Conservation (phyloP, 2,113 vertebrate genomes). For the Amblyornis subalaris region DNA sequence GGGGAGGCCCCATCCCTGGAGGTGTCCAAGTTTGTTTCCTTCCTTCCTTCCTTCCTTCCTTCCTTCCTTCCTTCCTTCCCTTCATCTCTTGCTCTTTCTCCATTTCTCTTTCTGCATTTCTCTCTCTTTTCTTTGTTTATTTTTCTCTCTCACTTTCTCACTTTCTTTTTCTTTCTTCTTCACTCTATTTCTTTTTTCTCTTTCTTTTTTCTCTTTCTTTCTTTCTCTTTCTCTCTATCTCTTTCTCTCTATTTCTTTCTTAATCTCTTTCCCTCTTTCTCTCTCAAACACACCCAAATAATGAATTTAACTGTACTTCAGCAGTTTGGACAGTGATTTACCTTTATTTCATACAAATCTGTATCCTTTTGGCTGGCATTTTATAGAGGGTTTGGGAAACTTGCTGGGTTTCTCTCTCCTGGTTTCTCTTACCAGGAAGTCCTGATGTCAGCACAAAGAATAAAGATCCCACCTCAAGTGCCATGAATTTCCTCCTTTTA, state of each 20-base stretch:
- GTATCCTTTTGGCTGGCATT: neutral
- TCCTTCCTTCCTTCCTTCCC: too few species aligned
- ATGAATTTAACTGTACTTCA: neutral
- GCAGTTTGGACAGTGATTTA: neutral
- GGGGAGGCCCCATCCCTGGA: neutral
- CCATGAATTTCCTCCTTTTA: neutral
- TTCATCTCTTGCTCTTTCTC: too few species aligned
- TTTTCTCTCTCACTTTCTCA: neutral
- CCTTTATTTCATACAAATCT: neutral
- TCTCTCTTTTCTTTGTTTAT: too few species aligned
- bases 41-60: too few species aligned
- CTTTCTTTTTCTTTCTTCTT: neutral
- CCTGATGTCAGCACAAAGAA: neutral
- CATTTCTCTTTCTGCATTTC: too few species aligned
- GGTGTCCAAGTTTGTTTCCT: neutral
- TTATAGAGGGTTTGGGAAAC: neutral
- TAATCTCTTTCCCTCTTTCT: rapidly evolving
- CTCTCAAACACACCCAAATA: rapidly evolving
- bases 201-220: too few species aligned
- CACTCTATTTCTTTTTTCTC: neutral
- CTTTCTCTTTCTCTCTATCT: neutral
- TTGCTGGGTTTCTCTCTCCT: neutral
- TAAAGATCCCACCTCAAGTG: neutral
- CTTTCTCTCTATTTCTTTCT: rapidly evolving
- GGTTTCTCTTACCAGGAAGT: neutral